A percentile compares a stretch with the other conserved stretches of the same genome.
Conservation (phyloP, 1,140 invertebrate genomes). For the Muscidifurax raptorellus region DNA sequence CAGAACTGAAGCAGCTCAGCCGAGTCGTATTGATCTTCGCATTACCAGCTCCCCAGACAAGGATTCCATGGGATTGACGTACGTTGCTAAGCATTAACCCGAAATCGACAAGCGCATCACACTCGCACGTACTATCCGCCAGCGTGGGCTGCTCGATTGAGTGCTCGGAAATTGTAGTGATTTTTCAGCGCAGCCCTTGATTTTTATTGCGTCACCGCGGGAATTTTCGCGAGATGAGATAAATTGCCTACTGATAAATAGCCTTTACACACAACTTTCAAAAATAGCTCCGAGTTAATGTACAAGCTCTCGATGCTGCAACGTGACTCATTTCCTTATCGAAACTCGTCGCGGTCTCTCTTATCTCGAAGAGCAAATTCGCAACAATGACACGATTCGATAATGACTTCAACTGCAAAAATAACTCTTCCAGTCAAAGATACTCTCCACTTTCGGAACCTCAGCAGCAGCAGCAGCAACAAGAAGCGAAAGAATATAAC, state of each 20-base stretch:
- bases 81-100: conserved; percentile 59
- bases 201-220: background rate
- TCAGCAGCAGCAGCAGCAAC: background rate
- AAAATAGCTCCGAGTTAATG: no score
- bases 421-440: background rate
- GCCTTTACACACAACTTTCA: no score
- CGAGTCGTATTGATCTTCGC: conserved; percentile 63
- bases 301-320: no score
- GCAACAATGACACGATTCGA: no score
- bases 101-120: conserved; percentile 16
- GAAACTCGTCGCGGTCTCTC: no score
- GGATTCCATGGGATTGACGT: conserved; percentile 64
- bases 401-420: background rate
- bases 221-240: background rate
- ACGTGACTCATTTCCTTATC: no score
- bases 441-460: background rate
- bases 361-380: no score
- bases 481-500: background rate
- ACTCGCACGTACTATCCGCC: background rate
- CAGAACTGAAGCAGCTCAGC: background rate
- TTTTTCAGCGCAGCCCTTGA: background rate
- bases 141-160: background rate
- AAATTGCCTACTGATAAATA: background rate
- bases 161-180: background rate
- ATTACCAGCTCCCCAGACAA: conserved; percentile 64